phyloP scores from a whole-genome alignment of 2,888 invertebrate genomes.

The Atrina japonica region DNA sequence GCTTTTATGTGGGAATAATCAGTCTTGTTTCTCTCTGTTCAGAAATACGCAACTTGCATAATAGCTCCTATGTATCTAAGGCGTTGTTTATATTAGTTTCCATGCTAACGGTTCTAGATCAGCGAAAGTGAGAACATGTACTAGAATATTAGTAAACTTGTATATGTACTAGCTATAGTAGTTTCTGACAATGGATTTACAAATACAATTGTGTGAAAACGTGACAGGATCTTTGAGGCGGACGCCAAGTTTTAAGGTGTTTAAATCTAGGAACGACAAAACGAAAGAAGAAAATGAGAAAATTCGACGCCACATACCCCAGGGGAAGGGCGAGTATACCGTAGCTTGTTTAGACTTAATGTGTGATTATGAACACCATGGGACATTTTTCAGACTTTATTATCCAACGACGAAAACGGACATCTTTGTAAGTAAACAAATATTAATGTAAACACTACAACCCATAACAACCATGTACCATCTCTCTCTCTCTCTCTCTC shows the following conservation, averaged over 20 bases:
- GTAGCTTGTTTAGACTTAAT: slow-evolving; percentile 85
- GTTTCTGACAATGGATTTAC: slow-evolving; percentile 28
- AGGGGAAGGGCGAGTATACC: slow-evolving; percentile 81
- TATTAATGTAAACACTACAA: too few species aligned
- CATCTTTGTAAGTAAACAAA: slow-evolving; percentile 80
- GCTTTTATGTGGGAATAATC: too few species aligned
- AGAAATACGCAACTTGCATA: too few species aligned
- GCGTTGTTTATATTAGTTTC: too few species aligned
- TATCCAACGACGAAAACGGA: slow-evolving; percentile 83
- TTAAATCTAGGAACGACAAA: neutral
- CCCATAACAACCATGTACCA: too few species aligned
- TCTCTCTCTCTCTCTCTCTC: too few species aligned
- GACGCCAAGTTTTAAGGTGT: slow-evolving; percentile 19
- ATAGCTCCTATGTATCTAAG: too few species aligned
- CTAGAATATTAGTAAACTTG: too few species aligned
- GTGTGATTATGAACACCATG: slow-evolving; percentile 82
- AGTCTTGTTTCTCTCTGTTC: too few species aligned
- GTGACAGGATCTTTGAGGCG: slow-evolving; percentile 8
- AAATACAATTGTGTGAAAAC: slow-evolving; percentile 15
- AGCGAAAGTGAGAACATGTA: too few species aligned
- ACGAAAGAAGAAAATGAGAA: slow-evolving; percentile 32
- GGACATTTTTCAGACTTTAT: slow-evolving; percentile 84
- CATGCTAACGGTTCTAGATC: too few species aligned
- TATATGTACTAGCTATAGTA: too few species aligned
- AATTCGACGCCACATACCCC: slow-evolving; percentile 70